These are phyloP conservation scores for Cerceris ruficornis DNA, from an alignment of 2,888 invertebrate species.

Conservation along the genomic window DNA sequence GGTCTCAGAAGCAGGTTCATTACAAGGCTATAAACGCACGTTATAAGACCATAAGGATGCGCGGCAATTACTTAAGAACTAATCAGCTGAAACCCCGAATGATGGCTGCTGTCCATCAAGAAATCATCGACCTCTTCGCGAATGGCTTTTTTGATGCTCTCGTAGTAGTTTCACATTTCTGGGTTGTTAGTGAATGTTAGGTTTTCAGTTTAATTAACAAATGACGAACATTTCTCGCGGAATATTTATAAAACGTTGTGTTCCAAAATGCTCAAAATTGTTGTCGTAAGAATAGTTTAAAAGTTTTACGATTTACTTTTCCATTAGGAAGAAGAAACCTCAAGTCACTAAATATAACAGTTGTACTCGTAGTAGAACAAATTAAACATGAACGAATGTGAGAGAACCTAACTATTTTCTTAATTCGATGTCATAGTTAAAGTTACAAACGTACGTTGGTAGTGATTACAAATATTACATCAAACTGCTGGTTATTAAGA, in stretches of 20 bases:
- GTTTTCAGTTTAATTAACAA: conserved; percentile 44
- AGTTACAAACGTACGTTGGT: too few species aligned
- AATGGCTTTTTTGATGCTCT: conserved; percentile 44
- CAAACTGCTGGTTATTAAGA: too few species aligned
- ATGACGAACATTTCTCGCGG: not conserved
- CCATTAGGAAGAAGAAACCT: too few species aligned
- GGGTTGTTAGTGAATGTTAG: conserved; percentile 17
- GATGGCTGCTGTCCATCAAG: conserved; percentile 63
- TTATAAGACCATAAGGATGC: conserved; percentile 75
- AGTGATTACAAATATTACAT: too few species aligned
- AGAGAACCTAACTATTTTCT: too few species aligned
- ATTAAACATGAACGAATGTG: too few species aligned
- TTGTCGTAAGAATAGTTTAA: too few species aligned
- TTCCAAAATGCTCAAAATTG: too few species aligned
- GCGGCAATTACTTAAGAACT: conserved; percentile 78
- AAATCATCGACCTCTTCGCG: conserved; percentile 62
- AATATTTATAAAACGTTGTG: not conserved
- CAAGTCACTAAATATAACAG: too few species aligned
- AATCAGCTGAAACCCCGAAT: conserved; percentile 74
- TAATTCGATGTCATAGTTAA: too few species aligned
- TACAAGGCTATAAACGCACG: conserved; percentile 77
- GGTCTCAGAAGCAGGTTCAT: conserved; percentile 77
- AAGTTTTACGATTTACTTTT: too few species aligned
- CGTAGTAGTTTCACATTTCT: conserved; percentile 30
- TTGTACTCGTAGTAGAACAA: too few species aligned